These are phyloP conservation scores for Lethenteron camtschaticum DNA, from an alignment of 2,113 vertebrate species.

Conservation along the genomic window DNA sequence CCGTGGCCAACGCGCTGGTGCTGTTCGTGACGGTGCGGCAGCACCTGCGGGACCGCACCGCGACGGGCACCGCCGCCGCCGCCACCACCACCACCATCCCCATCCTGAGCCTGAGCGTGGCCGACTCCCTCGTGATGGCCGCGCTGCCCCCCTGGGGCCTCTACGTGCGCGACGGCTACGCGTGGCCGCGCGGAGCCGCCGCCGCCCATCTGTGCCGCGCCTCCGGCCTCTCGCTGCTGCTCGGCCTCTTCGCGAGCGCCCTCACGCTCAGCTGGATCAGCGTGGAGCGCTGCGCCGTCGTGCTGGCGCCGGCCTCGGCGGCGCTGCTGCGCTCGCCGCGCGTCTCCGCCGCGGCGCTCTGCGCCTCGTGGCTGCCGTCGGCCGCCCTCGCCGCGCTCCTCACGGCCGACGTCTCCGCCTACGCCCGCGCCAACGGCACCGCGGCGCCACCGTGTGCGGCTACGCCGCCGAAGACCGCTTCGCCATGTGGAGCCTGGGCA, in stretches of 20 bases:
- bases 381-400: not conserved
- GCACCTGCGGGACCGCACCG: no score
- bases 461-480: not conserved
- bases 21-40: not conserved
- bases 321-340: not conserved
- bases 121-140: not conserved
- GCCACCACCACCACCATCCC: not conserved
- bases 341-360: not conserved
- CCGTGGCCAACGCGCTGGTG: not conserved
- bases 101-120: not conserved
- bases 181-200: not conserved
- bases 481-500: not conserved
- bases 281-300: not conserved
- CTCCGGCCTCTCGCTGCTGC: not conserved
- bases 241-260: not conserved
- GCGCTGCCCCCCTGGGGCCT: not conserved
- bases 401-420: not conserved
- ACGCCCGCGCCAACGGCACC: not conserved
- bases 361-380: not conserved
- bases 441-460: not conserved
- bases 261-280: conserved; percentile 4
- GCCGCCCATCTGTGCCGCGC: not conserved
- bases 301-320: not conserved
- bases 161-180: not conserved
- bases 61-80: not conserved